Conservation (phyloP, 2,113 vertebrate species). For the pig (Sus scrofa) region T2T-Sscrofa CM000814.6:12598501-12599000, state of each 20-base stretch:
- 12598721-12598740: background rate
- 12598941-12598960: background rate
- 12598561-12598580: background rate
- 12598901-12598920: background rate
- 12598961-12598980: background rate
- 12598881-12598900: too few species aligned
- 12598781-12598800: background rate
- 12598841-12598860: background rate
- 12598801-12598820: background rate
- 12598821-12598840: background rate
- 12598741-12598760: background rate
- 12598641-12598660: background rate
- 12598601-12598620: background rate
- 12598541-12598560: fast-evolving
- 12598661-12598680: background rate
- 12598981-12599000: background rate
- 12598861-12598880: background rate
- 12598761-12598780: background rate
- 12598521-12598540: background rate
- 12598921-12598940: background rate
- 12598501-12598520: background rate
- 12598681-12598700: background rate
- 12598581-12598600: background rate
- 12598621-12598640: background rate
- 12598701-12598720: background rate